Conservation (phyloP, 2,113 vertebrate species). For the Paradisaea rubra region DNA sequence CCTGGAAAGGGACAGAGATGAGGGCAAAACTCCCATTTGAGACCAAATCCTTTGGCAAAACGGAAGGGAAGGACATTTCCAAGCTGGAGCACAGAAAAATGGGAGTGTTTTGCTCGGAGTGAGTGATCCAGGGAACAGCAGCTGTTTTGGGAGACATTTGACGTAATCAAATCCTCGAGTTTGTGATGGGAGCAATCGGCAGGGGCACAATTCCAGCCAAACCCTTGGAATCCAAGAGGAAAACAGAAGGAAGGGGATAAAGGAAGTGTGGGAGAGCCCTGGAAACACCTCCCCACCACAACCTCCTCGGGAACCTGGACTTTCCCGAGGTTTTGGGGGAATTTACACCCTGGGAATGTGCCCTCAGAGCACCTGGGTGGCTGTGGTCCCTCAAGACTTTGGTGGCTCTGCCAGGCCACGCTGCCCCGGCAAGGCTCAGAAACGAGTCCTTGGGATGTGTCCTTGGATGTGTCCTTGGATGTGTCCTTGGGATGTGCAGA, state of each 20-base stretch:
- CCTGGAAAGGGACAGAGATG: not conserved
- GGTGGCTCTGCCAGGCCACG: not conserved
- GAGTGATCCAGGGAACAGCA: not conserved
- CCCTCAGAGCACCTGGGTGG: too few relatives aligned
- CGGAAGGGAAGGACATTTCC: not conserved
- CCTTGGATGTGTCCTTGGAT: not conserved
- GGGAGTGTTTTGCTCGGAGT: not conserved
- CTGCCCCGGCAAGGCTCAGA: fast-evolving
- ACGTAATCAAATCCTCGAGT: not conserved
- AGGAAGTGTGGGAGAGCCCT: not conserved
- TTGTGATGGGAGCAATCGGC: not conserved
- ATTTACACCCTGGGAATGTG: fast-evolving
- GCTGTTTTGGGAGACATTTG: not conserved
- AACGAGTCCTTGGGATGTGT: not conserved
- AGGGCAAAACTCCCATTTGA: not conserved
- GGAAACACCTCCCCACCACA: fast-evolving
- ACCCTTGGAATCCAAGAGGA: not conserved
- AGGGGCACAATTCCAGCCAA: not conserved
- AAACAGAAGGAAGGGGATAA: not conserved
- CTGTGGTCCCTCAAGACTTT: fast-evolving
- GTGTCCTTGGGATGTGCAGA: not conserved
- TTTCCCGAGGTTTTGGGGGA: not conserved
- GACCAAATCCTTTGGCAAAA: not conserved
- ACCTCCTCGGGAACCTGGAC: fast-evolving
- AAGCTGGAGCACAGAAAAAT: not conserved